A percentile compares a stretch with the other conserved stretches of the same genome.
Evolutionary conservation across 35 echinoderm and acorn worm genomes (phyloP).

Genomic region (Acanthaster planci): DNA sequence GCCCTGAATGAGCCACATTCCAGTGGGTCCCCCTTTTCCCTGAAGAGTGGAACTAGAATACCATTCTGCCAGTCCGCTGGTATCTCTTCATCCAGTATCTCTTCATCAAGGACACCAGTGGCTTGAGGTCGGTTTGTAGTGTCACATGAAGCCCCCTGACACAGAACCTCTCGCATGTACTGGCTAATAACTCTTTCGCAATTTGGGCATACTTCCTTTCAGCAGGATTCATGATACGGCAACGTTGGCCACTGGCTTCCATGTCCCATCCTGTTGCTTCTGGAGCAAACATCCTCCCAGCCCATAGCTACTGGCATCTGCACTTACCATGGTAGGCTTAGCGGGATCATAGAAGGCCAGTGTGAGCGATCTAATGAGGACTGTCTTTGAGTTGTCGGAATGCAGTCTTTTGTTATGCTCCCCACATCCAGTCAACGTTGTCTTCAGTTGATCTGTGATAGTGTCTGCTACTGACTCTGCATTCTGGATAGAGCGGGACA

Average conservation of each 20-base stretch:
- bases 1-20: conserved; percentile 1
- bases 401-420: conserved; percentile 34
- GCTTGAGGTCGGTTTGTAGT: conserved; percentile 61
- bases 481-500: conserved; percentile 46
- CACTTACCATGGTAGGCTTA: conserved; percentile 37
- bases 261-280: conserved; percentile 21
- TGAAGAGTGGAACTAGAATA: too few species aligned
- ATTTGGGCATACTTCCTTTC: conserved; percentile 68
- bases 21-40: background rate
- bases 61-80: too few species aligned
- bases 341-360: conserved; percentile 56
- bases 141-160: too few species aligned
- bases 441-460: conserved; percentile 52
- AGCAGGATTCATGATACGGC: conserved; percentile 32
- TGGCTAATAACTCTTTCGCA: conserved; percentile 67
- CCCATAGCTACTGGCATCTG: conserved; percentile 64
- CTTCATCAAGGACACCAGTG: conserved; percentile 33
- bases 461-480: conserved; percentile 38
- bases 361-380: background rate
- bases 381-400: conserved; percentile 48
- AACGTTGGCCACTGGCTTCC: conserved; percentile 63
- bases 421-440: conserved; percentile 44
- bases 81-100: too few species aligned
- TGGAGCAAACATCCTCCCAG: conserved; percentile 62
- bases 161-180: conserved; percentile 67